These are phyloP conservation scores for Drosophila lutescens DNA, from an alignment of 2,888 invertebrate species.

Conservation along the genomic window DNA sequence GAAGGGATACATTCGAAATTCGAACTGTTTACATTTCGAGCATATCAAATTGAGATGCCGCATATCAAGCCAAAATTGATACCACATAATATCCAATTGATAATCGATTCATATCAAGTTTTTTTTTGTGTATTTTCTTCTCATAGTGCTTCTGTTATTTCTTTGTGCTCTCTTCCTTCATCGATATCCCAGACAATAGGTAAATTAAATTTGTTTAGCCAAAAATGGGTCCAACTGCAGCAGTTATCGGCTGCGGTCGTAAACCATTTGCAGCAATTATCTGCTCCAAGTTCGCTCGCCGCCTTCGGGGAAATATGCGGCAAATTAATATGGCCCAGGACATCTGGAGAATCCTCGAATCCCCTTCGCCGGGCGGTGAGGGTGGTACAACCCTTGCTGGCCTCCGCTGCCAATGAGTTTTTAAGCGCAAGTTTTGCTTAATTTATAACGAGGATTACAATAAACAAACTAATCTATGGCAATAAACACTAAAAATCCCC, in stretches of 20 bases:
- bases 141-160: too few species aligned
- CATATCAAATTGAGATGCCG: too few species aligned
- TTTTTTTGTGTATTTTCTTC: too few species aligned
- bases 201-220: slow-evolving; percentile 13
- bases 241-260: slow-evolving; percentile 71
- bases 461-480: slow-evolving; percentile 83
- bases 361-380: slow-evolving; percentile 4
- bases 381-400: slow-evolving; percentile 40
- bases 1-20: too few species aligned
- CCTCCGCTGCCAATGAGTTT: slow-evolving; percentile 59
- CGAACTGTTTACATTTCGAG: too few species aligned
- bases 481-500: slow-evolving; percentile 83
- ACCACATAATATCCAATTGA: too few species aligned
- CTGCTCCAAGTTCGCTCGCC: slow-evolving; percentile 62
- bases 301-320: slow-evolving; percentile 74
- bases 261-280: slow-evolving; percentile 79
- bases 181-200: background rate
- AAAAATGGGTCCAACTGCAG: slow-evolving; percentile 28
- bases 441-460: slow-evolving; percentile 83
- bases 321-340: slow-evolving; percentile 54
- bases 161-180: background rate
- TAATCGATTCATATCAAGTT: too few species aligned
- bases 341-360: slow-evolving; percentile 11
- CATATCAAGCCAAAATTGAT: too few species aligned
- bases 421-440: slow-evolving; percentile 75